Conservation (phyloP, 2,113 vertebrate species). For the Cololabis saira region DNA sequence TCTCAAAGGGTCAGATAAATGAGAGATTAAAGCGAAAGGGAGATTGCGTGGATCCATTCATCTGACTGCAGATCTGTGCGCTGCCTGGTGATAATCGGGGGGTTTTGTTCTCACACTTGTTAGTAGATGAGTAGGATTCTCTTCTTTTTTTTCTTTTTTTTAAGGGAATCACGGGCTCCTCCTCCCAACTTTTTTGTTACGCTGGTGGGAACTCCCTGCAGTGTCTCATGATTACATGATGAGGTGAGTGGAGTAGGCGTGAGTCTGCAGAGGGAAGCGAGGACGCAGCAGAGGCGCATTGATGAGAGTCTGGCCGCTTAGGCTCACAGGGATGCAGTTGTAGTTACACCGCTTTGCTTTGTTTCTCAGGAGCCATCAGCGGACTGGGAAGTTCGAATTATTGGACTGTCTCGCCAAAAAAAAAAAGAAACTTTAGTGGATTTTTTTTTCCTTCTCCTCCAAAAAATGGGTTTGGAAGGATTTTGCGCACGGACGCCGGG, state of each 20-base stretch:
- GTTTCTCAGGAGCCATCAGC: conserved; percentile 12
- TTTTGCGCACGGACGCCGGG: conserved; percentile 61
- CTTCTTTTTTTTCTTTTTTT: conserved; percentile 31
- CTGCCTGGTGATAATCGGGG: conserved; percentile 21
- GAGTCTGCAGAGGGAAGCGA: conserved; percentile 31
- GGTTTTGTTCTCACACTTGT: neutral
- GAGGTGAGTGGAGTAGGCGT: conserved; percentile 68
- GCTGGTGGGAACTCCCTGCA: conserved; percentile 77
- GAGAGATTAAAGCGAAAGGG: conserved; percentile 47
- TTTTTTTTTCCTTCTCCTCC: conserved; percentile 31
- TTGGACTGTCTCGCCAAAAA: conserved; percentile 2
- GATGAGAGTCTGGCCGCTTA: conserved; percentile 35
- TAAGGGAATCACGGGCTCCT: conserved; percentile 76
- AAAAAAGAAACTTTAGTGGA: conserved; percentile 28
- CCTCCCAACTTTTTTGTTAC: conserved; percentile 73
- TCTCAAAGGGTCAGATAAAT: conserved; percentile 41
- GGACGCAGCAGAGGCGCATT: conserved; percentile 58
- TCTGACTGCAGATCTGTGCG: conserved; percentile 41
- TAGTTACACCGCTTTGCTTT: conserved; percentile 28
- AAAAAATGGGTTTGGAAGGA: conserved; percentile 68
- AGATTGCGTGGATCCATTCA: conserved; percentile 31
- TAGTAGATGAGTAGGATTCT: conserved; percentile 23
- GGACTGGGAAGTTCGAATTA: conserved; percentile 14
- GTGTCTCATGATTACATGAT: conserved; percentile 63
- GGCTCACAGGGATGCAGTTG: conserved; percentile 61